Evolutionary conservation across 2,888 invertebrate genomes (phyloP).

Genomic region (Metellina segmentata): DNA sequence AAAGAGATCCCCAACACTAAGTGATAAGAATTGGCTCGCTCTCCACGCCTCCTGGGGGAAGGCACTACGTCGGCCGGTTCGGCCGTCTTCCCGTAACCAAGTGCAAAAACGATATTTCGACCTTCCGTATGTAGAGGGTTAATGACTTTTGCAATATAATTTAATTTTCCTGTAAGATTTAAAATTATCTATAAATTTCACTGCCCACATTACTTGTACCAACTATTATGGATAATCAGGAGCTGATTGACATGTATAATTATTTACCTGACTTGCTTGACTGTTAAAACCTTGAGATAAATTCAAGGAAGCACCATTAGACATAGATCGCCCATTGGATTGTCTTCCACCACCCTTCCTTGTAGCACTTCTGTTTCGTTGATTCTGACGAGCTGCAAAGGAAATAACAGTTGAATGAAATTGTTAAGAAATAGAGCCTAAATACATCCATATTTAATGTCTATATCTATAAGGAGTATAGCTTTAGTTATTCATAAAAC

Average conservation of each 20-base stretch:
- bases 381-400: conserved; percentile 79
- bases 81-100: too few species aligned
- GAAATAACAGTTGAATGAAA: neutral
- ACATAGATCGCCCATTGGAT: conserved; percentile 70
- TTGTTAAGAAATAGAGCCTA: too few species aligned
- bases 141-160: neutral
- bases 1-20: too few species aligned
- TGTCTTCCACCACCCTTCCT: conserved; percentile 76
- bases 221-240: too few species aligned
- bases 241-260: neutral
- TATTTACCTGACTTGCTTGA: conserved; percentile 80
- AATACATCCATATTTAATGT: neutral
- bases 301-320: conserved; percentile 79
- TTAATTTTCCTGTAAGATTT: neutral
- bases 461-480: neutral
- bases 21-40: too few species aligned
- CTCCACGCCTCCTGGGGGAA: too few species aligned
- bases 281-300: conserved; percentile 80
- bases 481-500: too few species aligned
- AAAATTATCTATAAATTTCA: neutral
- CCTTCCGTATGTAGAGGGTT: too few species aligned
- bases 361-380: conserved; percentile 79
- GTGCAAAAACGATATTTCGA: too few species aligned
- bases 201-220: neutral
- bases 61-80: too few species aligned